Evolutionary conservation across 2,888 invertebrate genomes (phyloP).

Genomic region (Celastrina argiolus): DNA sequence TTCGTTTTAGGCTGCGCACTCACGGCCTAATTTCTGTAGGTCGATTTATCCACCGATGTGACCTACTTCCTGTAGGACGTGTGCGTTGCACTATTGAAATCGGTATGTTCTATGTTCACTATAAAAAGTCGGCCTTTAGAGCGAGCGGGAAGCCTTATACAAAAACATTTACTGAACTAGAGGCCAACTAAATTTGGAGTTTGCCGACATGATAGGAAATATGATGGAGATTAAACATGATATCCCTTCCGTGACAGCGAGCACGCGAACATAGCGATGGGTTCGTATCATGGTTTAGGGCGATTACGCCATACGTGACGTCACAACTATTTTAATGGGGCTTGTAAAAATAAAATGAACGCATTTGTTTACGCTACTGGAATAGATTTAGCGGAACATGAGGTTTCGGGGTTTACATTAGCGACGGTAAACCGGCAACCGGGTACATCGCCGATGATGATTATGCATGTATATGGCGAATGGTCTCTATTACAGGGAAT

Average conservation of each 20-base stretch:
- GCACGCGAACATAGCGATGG: constrained; percentile 18
- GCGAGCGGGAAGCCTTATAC: too few species aligned
- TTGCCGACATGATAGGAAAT: neutral
- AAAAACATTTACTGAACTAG: neutral
- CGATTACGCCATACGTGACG: constrained; percentile 28
- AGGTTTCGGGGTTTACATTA: neutral
- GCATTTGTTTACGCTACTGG: constrained; percentile 10
- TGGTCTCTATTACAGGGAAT: too few species aligned
- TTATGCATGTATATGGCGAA: too few species aligned
- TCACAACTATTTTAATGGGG: constrained; percentile 19
- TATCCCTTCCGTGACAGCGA: neutral
- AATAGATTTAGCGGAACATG: constrained; percentile 6
- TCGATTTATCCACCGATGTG: too few species aligned
- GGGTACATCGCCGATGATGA: neutral
- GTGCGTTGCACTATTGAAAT: too few species aligned
- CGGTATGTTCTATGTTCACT: too few species aligned
- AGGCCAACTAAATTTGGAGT: neutral
- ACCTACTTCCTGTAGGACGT: too few species aligned
- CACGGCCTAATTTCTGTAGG: too few species aligned
- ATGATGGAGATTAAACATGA: neutral
- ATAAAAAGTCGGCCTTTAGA: too few species aligned
- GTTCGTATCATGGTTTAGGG: constrained; percentile 26
- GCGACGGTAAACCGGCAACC: neutral
- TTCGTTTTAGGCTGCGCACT: too few species aligned
- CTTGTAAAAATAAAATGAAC: constrained; percentile 25